These are phyloP conservation scores for Lophochroa leadbeateri DNA, from an alignment of 2,113 vertebrate species.

Conservation along the genomic window DNA sequence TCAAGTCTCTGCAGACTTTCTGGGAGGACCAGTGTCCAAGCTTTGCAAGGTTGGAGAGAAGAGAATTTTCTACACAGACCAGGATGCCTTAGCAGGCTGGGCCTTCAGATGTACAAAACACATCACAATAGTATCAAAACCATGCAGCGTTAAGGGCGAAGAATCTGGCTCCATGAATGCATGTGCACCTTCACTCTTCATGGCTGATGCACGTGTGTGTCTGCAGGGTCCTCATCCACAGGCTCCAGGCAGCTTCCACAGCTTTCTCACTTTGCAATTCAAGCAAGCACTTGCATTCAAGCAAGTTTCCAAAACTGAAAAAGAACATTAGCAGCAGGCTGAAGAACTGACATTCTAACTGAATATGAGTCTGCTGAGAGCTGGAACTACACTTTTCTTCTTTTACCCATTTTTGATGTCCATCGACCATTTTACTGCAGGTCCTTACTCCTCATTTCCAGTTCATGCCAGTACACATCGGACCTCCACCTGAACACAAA, in stretches of 20 bases:
- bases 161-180: background rate
- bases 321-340: background rate
- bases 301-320: background rate
- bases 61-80: background rate
- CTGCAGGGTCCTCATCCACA: background rate
- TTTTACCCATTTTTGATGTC: background rate
- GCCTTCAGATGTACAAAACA: background rate
- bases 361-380: background rate
- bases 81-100: background rate
- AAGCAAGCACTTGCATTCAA: background rate
- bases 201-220: background rate
- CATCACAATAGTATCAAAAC: background rate
- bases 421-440: background rate
- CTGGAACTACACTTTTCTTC: background rate
- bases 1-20: background rate
- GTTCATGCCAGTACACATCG: background rate
- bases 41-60: background rate
- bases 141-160: background rate
- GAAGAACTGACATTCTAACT: background rate
- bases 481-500: background rate
- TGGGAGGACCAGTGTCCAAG: background rate
- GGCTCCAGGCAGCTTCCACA: background rate
- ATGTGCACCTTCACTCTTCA: background rate
- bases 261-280: background rate
- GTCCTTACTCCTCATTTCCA: background rate